These are phyloP conservation scores for Sebastolobus alascanus DNA, from an alignment of 2,797 vertebrate genomes.

Conservation along the genomic window DNA sequence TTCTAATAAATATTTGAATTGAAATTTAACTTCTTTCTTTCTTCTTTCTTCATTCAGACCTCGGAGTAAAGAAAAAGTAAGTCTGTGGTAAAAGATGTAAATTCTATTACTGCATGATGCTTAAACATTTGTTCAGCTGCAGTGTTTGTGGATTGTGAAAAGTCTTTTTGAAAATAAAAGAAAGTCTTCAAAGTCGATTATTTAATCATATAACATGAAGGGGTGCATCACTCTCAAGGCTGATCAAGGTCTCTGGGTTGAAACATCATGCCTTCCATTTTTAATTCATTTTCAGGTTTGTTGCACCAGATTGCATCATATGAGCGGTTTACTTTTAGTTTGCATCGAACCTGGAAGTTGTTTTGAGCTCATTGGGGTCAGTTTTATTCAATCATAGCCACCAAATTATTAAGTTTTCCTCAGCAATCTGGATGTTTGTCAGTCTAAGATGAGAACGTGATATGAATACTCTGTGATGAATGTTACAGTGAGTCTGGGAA, in stretches of 20 bases:
- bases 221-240: neutral
- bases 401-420: neutral
- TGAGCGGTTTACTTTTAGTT: neutral
- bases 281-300: neutral
- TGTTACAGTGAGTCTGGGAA: neutral
- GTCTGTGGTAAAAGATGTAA: slow-evolving; percentile 63
- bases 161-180: neutral
- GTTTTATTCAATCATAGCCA: neutral
- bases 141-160: neutral
- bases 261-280: neutral
- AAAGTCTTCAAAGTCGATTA: neutral
- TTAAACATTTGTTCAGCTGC: neutral
- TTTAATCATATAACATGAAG: neutral
- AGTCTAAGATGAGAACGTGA: neutral
- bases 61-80: slow-evolving; percentile 99
- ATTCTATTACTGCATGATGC: neutral
- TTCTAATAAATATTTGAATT: neutral
- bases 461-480: neutral
- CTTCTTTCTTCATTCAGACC: slow-evolving; percentile 83
- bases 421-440: neutral
- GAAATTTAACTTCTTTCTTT: slow-evolving; percentile 8
- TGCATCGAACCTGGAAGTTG: neutral
- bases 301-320: neutral
- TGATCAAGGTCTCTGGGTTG: neutral
- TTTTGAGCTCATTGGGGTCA: neutral